Evolutionary conservation across 2,113 vertebrate species (phyloP), one percentile per base, ranked within the genome.

Genomic region (Chaetorhynchus papuensis): DNA sequence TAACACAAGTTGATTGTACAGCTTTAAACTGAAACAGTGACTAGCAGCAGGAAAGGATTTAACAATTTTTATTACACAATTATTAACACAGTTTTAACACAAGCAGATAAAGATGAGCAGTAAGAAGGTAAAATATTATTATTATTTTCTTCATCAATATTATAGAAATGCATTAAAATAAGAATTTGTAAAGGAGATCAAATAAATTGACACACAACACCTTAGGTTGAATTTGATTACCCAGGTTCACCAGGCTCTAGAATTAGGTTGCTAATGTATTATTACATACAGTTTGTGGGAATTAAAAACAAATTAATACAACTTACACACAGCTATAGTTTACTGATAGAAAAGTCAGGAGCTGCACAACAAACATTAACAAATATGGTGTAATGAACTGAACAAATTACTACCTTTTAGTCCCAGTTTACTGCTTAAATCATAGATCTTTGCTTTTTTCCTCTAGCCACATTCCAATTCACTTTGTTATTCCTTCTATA

Each of bases 401-500:
- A 65, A 87, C 8, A 81, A 87, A 77, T 92, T 13, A 87, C 26
- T 79, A 26, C 39, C 10, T 87, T 89, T 91, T 80, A 85, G 33
- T 28, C 70, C 28, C 56, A 13, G 17, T 49, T 86, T 91, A 50
- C 41, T 23, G 10, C 41, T 53, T 52, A 88, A 89, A 90, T 93
- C 56, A 82, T 71, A 93, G 69, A 47, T 64, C n/a, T 82, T 83
- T 79, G 5, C 35, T 81, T 65, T 83, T 94, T 93, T 89, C 86
- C 47, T 82, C 33, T 47, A 93, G 50, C n/a, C 60, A 84, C 52
- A 72, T 91, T 84, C 49, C 89, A 94, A 59, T 94, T 87, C 64
- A 87, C 54, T 89, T 83, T 94, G 68, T 94, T 90, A 65, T 89
- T 95, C 37, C 26, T 89, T 39, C 26, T 83, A 45, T 78, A 94